phyloP scores from a whole-genome alignment of 2,888 invertebrate species.

The Lasiommata megera region DNA sequence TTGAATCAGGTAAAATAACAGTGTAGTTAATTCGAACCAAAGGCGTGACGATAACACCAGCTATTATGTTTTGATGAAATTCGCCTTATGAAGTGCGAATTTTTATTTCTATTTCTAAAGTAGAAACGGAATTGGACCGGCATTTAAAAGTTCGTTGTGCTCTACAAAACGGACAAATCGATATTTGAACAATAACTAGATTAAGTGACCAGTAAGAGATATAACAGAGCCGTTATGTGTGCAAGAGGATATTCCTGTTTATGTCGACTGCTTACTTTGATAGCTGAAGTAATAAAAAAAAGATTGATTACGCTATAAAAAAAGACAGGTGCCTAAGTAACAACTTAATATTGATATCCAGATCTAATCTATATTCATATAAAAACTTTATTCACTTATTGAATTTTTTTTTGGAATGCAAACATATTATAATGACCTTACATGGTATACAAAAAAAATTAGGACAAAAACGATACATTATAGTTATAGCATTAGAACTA shows the following conservation, averaged over 20 bases:
- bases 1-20: conserved; percentile 43
- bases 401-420: too few relatives aligned
- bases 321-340: background rate
- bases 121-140: conserved; percentile 35
- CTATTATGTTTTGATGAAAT: conserved; percentile 42
- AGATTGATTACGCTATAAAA: background rate
- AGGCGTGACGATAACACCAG: conserved; percentile 38
- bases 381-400: background rate
- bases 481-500: too few relatives aligned
- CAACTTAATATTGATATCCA: background rate
- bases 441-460: too few relatives aligned
- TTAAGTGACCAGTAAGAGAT: background rate
- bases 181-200: conserved; percentile 11
- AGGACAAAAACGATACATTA: too few relatives aligned
- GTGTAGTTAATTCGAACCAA: conserved; percentile 43
- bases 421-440: too few relatives aligned
- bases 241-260: background rate
- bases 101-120: conserved; percentile 32
- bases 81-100: conserved; percentile 39
- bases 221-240: conserved; percentile 3
- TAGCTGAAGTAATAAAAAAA: background rate
- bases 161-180: conserved; percentile 4
- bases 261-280: background rate
- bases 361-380: background rate
- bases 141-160: conserved; percentile 19